These are phyloP conservation scores for Hippocampus zosterae DNA, from an alignment of 2,113 vertebrate genomes.

Conservation along the genomic window DNA sequence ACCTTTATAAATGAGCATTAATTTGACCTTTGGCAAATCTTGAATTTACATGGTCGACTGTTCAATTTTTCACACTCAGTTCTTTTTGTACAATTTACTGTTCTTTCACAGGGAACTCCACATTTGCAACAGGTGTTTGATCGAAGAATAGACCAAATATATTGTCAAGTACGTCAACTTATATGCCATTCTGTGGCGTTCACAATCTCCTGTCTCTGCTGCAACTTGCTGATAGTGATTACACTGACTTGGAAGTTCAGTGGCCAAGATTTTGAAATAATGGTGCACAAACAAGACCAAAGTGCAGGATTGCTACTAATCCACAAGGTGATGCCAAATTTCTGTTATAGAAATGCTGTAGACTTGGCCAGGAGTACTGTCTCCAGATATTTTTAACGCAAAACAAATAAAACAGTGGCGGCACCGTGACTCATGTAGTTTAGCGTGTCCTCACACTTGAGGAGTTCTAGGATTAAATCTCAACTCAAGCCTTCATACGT, in stretches of 20 bases:
- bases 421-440: neutral
- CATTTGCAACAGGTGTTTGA: neutral
- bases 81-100: neutral
- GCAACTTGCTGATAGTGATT: neutral
- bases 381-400: neutral
- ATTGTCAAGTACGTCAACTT: neutral
- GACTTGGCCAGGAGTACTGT: neutral
- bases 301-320: constrained; percentile 41
- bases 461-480: neutral
- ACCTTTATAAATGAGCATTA: neutral
- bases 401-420: too few relatives aligned
- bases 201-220: neutral
- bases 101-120: neutral
- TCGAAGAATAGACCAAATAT: neutral
- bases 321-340: constrained; percentile 25
- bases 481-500: neutral
- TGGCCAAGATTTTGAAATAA: constrained; percentile 40
- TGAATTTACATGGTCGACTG: neutral
- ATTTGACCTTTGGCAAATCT: neutral
- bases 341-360: neutral
- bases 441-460: neutral
- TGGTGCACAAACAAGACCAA: neutral
- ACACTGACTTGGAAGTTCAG: too few relatives aligned
- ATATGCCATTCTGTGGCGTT: neutral
- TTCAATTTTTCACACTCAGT: neutral